Evolutionary conservation across 2,888 invertebrate genomes (phyloP), one percentile per base, ranked within the genome.

Genomic region (Platynereis dumerilii): DNA sequence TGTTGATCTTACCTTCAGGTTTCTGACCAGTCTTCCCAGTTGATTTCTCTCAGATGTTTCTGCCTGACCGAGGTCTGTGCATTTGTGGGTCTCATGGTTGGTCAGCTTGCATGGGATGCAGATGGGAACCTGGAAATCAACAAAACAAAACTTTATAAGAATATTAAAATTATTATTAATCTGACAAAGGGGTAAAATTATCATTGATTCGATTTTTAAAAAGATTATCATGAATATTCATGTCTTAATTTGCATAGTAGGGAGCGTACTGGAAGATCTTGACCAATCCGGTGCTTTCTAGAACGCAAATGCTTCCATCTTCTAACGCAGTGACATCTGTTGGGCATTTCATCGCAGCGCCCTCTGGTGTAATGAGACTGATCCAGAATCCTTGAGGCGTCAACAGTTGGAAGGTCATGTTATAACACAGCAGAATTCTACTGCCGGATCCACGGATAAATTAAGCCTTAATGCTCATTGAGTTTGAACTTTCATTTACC

Each of bases 381-480:
- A 60, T 44, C 64, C 64, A 67, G 15, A 45, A n/a, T 3, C 67
- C 67, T 10, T 39, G 52, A 5, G 64, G 60, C 1, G 67, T 52
- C 29, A 64, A 45, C 60, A 67, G 39, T 60, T 67, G 67, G 10
- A 67, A 44, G 29, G n/a, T n/a, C n/a, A n/a, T n/a, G n/a, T n/a
- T n/a, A n/a, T n/a, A n/a, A n/a, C n/a, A n/a, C n/a, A n/a, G n/a
- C n/a, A n/a, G n/a, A n/a, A n/a, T n/a, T n/a, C n/a, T n/a, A n/a
- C n/a, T n/a, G n/a, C n/a, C n/a, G n/a, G n/a, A n/a, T n/a, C n/a
- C n/a, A n/a, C n/a, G n/a, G n/a, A n/a, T n/a, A n/a, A n/a, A n/a
- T n/a, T n/a, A n/a, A n/a, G n/a, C n/a, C n/a, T n/a, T n/a, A n/a
- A n/a, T n/a, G n/a, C n/a, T n/a, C n/a, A n/a, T n/a, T n/a, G n/a